Base-by-base conservation (phyloP, 2,888 invertebrate species). In the Anagyrus pseudococci region DNA sequence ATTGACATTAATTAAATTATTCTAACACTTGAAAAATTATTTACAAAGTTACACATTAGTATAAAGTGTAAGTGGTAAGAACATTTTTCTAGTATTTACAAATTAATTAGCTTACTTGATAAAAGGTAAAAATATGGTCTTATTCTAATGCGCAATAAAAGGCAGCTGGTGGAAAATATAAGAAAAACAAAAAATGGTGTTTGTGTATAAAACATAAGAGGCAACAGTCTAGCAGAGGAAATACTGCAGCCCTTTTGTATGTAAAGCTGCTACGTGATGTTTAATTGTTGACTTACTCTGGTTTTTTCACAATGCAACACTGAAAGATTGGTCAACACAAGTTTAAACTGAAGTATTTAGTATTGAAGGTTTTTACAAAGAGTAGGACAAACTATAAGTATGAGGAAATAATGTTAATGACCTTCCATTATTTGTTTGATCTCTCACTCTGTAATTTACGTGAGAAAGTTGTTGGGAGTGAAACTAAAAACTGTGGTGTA, bases 171-270 rank as follows among this genome's bases (percentile, higher is more conserved):
- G 69, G 71, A 64, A 70, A 68, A 61, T 63, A 68, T 60, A 67
- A 68, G 67, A 66, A 68, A 69, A 69, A 69, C 59, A 68, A 68
- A 66, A 68, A 37, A 62, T 62, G 56, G 65, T 58, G 62, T 23
- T 56, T 62, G 58, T 15, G 62, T 62, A 40, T 22, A 61, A 58
- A 43, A 43, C 58, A 58, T 37, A 58, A 50, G 57, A 65, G 50
- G 61, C 55, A 58, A 57, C 50, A n/a, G n/a, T n/a, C n/a, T n/a
- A n/a, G n/a, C n/a, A n/a, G n/a, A 62, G 54, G 48, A 67, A 68
- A 70, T 70, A 67, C 70, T 70, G 79, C 78, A 80, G 80, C 80
- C 80, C 80, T 80, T 80, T 80, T 80, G 75, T 80, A 80, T 78
- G 75, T 71, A 74, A 74, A 75, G 75, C 74, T 75, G 77, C 75